Conservation (phyloP, 2,797 vertebrate genomes). For the Odontamblyopus rebecca region DNA sequence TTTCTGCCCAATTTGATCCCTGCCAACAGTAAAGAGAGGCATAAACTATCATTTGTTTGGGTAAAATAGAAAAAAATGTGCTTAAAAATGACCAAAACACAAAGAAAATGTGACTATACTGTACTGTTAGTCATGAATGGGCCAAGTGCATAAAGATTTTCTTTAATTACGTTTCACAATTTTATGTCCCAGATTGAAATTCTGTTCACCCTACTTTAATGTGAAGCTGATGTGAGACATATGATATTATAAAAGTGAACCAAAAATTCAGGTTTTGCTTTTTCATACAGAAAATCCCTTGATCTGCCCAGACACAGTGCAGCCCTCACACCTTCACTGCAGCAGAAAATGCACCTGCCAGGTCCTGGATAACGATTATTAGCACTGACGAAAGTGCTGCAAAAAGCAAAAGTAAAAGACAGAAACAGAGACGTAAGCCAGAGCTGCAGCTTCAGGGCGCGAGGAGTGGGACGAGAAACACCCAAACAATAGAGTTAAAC, state of each 20-base stretch:
- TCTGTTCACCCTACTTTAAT: background rate
- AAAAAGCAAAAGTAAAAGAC: conserved; percentile 30
- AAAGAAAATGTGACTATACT: too few species aligned
- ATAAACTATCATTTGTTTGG: too few species aligned
- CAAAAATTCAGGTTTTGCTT: background rate
- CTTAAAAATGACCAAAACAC: too few species aligned
- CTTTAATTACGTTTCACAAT: too few species aligned
- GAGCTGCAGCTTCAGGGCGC: conserved; percentile 20
- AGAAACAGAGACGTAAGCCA: conserved; percentile 34
- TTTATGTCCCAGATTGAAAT: too few species aligned
- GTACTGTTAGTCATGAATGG: too few species aligned
- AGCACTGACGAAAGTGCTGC: conserved; percentile 29
- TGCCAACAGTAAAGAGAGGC: too few species aligned
- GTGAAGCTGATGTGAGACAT: background rate
- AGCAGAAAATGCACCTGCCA: conserved; percentile 53
- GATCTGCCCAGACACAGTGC: conserved; percentile 12
- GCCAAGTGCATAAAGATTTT: too few species aligned
- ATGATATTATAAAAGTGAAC: background rate
- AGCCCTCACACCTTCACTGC: conserved; percentile 26
- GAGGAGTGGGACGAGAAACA: conserved; percentile 24
- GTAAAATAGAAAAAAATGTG: too few species aligned
- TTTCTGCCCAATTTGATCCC: too few species aligned
- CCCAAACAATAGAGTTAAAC: conserved; percentile 27
- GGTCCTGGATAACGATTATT: conserved; percentile 40
- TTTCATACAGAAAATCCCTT: conserved; percentile 15